These are phyloP conservation scores for Drosophila santomea DNA, from an alignment of 1,140 invertebrate genomes.

Conservation along the genomic window DNA sequence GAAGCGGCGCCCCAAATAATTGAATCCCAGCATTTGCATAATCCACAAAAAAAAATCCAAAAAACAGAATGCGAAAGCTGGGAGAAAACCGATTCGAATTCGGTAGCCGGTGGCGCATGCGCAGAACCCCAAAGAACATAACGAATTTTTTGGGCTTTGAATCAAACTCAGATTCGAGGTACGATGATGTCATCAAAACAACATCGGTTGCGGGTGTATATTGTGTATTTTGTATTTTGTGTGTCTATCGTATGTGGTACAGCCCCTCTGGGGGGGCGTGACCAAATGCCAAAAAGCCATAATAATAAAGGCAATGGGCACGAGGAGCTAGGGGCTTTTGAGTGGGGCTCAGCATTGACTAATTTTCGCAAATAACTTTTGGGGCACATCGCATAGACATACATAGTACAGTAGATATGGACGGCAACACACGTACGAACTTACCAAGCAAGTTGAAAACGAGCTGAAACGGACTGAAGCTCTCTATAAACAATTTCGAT, in stretches of 20 bases:
- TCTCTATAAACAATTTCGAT: slow-evolving; percentile 59
- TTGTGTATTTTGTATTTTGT: not conserved
- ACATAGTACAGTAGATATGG: not conserved
- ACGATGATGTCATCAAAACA: slow-evolving; percentile 67
- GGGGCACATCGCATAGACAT: slow-evolving; percentile 47
- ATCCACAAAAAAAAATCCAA: slow-evolving; percentile 27
- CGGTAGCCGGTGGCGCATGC: slow-evolving; percentile 72
- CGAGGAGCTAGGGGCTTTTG: slow-evolving; percentile 4
- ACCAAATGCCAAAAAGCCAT: slow-evolving; percentile 44
- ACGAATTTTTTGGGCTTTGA: slow-evolving; percentile 48
- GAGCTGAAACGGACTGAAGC: slow-evolving; percentile 29
- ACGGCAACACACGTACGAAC: slow-evolving; percentile 32
- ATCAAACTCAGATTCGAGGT: slow-evolving; percentile 11
- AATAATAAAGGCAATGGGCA: slow-evolving; percentile 38
- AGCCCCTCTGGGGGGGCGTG: slow-evolving; percentile 44
- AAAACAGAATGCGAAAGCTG: slow-evolving; percentile 25
- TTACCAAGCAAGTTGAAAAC: slow-evolving; percentile 5
- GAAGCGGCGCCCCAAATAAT: slow-evolving; percentile 48
- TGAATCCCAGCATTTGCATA: slow-evolving; percentile 43
- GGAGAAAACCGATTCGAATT: slow-evolving; percentile 39
- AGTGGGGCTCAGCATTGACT: slow-evolving; percentile 60
- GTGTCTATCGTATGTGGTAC: slow-evolving; percentile 6
- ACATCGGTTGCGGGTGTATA: slow-evolving; percentile 52
- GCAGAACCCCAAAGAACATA: slow-evolving; percentile 51
- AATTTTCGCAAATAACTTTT: slow-evolving; percentile 79